Evolutionary conservation across 1,140 invertebrate genomes (phyloP), one percentile per base, ranked within the genome.

Genomic region (Harlomillsia oculata): DNA sequence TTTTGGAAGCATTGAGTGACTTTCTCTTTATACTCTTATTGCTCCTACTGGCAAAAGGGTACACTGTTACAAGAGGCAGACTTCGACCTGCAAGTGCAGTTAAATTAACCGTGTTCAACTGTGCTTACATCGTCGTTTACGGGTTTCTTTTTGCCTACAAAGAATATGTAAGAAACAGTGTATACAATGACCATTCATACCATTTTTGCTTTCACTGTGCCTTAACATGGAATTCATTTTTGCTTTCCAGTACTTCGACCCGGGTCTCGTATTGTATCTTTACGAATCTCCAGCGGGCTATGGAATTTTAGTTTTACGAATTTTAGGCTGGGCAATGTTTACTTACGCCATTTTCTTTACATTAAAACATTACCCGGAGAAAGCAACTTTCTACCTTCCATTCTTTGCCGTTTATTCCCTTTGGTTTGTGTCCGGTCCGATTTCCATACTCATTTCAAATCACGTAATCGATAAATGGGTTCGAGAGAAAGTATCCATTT

Each of bases 261-360:
- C 89, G 1, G 90, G 87, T 28, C 74, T 85, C 70, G 89, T 95
- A 0, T 70, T 93, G 1, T 94, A 95, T 68, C 72, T 89, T 26
- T 95, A 90, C 65, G 89, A 95, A 72, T 89, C 85, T 61, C 82
- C 85, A 1, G 84, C 87, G 2, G 91, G 90, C 0, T 92, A 92
- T 65, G 80, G 82, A 0, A 70, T 95, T 2, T 78, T 93, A n/a
- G 75, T 77, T 9, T 69, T 95, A 21, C 77, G 87, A 54, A 70
- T 91, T 0, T 58, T 80, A 3, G 87, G 84, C 1, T 96, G 89
- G 87, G 71, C 79, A 40, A 85, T 89, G 73, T 93, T 93, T 70
- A 76, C 85, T 3, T 83, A 86, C 66, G 82, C 86, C 3, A 84
- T 80, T 13, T 79, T 84, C 67, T 89, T 85, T 72, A 94, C 85